Evolutionary conservation across 2,888 invertebrate genomes (phyloP).

Genomic region (Steinernema scapterisci): DNA sequence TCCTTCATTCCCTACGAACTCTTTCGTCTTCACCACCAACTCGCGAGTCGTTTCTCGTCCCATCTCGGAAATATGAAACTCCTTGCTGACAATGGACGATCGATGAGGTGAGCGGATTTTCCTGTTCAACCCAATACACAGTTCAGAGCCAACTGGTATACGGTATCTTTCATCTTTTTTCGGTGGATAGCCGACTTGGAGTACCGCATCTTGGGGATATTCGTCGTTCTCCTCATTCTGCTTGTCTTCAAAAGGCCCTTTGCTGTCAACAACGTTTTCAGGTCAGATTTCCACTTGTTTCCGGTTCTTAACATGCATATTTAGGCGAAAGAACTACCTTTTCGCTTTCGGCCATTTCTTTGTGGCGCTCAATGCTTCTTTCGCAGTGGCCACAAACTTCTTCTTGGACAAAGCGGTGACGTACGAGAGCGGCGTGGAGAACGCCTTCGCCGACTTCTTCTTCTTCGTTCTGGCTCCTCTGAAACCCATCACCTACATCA

Average conservation of each 20-base stretch:
- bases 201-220: background rate
- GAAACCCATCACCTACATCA: background rate
- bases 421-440: background rate
- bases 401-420: slow-evolving; percentile 1
- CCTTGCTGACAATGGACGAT: background rate
- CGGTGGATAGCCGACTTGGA: background rate
- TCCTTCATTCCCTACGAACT: slow-evolving; percentile 1
- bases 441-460: background rate
- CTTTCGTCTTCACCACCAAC: background rate
- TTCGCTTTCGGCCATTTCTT: background rate
- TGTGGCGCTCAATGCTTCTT: background rate
- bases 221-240: background rate
- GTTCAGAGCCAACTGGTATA: slow-evolving; percentile 1
- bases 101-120: background rate
- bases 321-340: background rate
- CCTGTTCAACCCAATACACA: background rate
- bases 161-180: slow-evolving; percentile 1
- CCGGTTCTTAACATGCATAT: background rate
- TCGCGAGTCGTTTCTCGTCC: background rate
- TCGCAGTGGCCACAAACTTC: background rate
- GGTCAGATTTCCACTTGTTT: background rate
- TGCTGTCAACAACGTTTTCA: background rate
- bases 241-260: background rate
- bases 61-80: background rate
- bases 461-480: background rate